Conservation (phyloP, 2,797 vertebrate species). For the Rhynchotus rufescens region DNA sequence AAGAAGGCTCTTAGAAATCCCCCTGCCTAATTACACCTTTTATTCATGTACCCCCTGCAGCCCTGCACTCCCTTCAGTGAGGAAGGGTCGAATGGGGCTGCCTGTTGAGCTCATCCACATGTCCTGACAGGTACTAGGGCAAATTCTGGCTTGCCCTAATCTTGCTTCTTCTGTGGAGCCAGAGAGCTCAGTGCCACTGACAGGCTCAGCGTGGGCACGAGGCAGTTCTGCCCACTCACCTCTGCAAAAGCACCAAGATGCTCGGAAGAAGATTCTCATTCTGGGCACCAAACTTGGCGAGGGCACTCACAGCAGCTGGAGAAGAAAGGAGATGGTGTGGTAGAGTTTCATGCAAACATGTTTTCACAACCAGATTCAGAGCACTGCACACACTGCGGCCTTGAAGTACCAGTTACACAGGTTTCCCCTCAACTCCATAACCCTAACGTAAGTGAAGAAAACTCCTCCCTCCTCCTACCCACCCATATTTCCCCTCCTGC, state of each 20-base stretch:
- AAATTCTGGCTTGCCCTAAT: neutral
- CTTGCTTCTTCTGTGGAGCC: neutral
- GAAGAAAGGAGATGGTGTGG: neutral
- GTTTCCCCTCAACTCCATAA: neutral
- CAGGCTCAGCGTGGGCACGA: rapidly evolving
- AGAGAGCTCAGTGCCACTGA: rapidly evolving
- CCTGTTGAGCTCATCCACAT: rapidly evolving
- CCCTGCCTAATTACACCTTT: neutral
- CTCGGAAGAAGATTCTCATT: constrained; percentile 95
- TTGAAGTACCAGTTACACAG: neutral
- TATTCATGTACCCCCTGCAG: neutral
- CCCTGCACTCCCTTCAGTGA: neutral
- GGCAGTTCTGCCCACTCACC: constrained; percentile 76
- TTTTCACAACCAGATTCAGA: neutral
- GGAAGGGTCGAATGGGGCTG: neutral
- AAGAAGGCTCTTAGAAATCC: neutral
- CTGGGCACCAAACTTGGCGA: constrained; percentile 98
- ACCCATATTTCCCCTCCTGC: neutral
- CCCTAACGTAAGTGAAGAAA: neutral
- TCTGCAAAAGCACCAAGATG: constrained; percentile 94
- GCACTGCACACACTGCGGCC: rapidly evolving
- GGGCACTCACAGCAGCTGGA: constrained; percentile 93
- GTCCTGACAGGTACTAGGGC: rapidly evolving
- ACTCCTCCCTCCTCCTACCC: too few relatives aligned
- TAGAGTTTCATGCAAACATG: rapidly evolving